A percentile compares a stretch with the other conserved stretches of the same genome.
Evolutionary conservation across 37 sponge, comb jelly and placozoan species (phyloP).

Genomic region (Theonella swinhoei): DNA sequence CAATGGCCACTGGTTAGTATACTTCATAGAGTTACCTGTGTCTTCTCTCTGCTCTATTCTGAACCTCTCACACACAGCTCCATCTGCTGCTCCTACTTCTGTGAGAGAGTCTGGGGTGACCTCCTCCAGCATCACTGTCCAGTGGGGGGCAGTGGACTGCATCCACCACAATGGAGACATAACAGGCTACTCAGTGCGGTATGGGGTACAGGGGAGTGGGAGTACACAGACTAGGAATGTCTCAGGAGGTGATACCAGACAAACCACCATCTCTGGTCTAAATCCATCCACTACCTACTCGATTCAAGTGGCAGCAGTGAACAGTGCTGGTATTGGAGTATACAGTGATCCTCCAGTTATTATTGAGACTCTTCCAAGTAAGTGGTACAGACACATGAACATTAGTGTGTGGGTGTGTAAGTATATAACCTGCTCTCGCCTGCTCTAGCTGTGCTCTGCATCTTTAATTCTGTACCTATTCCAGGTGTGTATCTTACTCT

Average conservation of each 20-base stretch:
- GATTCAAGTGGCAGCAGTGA: conserved; percentile 18
- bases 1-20: background rate
- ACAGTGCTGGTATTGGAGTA: background rate
- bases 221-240: background rate
- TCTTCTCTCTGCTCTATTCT: background rate
- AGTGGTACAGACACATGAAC: too few species aligned
- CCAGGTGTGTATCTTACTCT: background rate
- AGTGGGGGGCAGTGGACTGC: conserved; percentile 9
- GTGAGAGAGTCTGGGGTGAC: background rate
- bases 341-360: background rate
- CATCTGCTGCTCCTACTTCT: background rate
- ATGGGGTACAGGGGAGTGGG: background rate
- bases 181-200: conserved; percentile 28
- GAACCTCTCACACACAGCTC: background rate
- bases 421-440: too few species aligned
- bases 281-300: conserved; percentile 5
- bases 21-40: background rate
- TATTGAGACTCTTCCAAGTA: background rate
- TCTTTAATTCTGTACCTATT: background rate
- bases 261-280: conserved; percentile 7
- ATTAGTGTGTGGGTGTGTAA: too few species aligned
- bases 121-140: conserved; percentile 17
- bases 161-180: conserved; percentile 35
- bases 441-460: too few species aligned
- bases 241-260: background rate